Evolutionary conservation across 2,797 vertebrate species (phyloP).

Genomic region (Mormyrus hasselquistii): DNA sequence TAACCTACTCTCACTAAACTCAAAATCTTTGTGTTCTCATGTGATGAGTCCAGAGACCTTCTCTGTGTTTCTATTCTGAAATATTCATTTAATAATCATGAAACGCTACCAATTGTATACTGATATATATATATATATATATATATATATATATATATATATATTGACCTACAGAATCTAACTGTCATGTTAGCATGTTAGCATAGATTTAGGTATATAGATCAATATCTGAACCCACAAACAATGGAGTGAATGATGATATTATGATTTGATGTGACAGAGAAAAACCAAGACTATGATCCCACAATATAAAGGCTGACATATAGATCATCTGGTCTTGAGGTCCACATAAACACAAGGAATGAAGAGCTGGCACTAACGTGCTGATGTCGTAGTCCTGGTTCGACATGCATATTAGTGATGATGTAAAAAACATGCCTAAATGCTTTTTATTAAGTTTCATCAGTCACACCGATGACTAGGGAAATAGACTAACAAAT

Average conservation of each 20-base stretch:
- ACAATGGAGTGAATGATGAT: not conserved
- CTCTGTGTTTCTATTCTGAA: not conserved
- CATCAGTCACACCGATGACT: not conserved
- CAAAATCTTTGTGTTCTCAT: not conserved
- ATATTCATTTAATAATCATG: not conserved
- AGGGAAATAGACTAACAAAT: not conserved
- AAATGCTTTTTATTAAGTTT: not conserved
- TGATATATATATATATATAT: not conserved
- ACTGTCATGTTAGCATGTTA: not conserved
- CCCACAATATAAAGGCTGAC: not conserved
- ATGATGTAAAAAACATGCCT: not conserved
- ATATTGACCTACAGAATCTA: not conserved
- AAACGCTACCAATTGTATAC: conserved; percentile 15
- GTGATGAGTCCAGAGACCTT: not conserved
- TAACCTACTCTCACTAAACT: not conserved
- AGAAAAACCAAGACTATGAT: not conserved
- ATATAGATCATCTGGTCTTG: not conserved
- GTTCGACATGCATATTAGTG: not conserved
- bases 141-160: too few species aligned
- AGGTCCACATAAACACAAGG: not conserved
- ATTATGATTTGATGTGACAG: not conserved
- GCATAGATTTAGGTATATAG: not conserved
- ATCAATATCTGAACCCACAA: not conserved
- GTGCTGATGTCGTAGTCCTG: not conserved
- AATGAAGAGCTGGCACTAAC: not conserved